Evolutionary conservation across 2,113 vertebrate species (phyloP), one percentile per base, ranked within the genome.

Genomic region (Gobiocypris rarus): DNA sequence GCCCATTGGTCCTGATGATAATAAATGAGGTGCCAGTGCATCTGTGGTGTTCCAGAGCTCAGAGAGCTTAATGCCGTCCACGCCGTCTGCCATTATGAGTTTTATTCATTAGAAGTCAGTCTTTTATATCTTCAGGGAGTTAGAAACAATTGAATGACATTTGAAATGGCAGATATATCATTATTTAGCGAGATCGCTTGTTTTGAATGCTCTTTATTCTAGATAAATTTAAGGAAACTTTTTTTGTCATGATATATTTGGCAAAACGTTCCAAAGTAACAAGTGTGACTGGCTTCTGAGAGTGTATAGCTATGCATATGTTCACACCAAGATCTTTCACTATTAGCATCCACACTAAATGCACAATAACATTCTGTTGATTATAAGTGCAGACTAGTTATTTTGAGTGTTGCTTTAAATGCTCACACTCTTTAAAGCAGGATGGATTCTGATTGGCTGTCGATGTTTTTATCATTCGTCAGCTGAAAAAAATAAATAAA

Each of bases 21-120:
- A 90, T 90, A 87, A 90, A 90, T 90, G 87, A 88, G 86, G 84
- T 86, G 84, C 82, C 84, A 75, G 84, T 84, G 87, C 89, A 88
- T 89, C 87, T 89, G 89, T 88, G 89, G 84, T 86, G 85, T 85
- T 86, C 65, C 63, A 38, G 54, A 82, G 28, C 86, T 82, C 74
- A 85, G 74, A 83, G 34, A 84, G 82, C 83, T 82, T 75, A 69
- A 83, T 52, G 58, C 8, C 78, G 28, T 86, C 82, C 70, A 83
- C 28, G 83, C 84, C 52, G 75, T 82, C 87, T 86, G 87, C 52
- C 82, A 82, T 76, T 85, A 77, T 85, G 56, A 85, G 74, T 85
- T 86, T 77, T 82, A 86, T 86, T 88, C 65, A 82, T 38, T 58
- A 59, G 83, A 79, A 78, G 70, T 86, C 79, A 38, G 59, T 3